Evolutionary conservation across 2,113 vertebrate species (phyloP).

Genomic region (Oncorhynchus tshawytscha): DNA sequence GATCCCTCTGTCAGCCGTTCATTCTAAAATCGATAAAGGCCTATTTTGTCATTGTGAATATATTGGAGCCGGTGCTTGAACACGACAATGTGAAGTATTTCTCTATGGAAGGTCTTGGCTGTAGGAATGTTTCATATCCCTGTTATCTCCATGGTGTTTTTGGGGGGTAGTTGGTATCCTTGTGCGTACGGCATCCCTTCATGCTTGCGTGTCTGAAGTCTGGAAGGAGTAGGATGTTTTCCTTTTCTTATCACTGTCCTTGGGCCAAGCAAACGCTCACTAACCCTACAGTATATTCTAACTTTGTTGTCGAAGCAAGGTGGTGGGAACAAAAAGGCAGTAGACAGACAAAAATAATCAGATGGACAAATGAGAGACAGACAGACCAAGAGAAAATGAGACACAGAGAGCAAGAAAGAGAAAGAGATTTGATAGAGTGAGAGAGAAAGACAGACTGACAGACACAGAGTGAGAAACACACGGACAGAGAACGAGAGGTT

Average conservation of each 20-base stretch:
- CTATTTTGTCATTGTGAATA: too few species aligned
- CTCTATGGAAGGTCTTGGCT: slow-evolving; percentile 53
- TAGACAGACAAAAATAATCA: not conserved
- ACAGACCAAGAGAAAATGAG: too few species aligned
- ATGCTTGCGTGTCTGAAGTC: slow-evolving; percentile 17
- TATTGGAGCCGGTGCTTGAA: too few species aligned
- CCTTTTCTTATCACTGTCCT: slow-evolving; percentile 63
- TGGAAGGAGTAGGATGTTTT: slow-evolving; percentile 60
- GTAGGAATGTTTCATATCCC: slow-evolving; percentile 68
- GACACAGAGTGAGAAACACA: slow-evolving; percentile 2
- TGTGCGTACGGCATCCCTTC: slow-evolving; percentile 54
- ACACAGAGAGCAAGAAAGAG: not conserved
- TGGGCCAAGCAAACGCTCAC: slow-evolving; percentile 55
- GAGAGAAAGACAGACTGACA: not conserved
- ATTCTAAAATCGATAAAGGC: too few species aligned
- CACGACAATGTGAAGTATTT: too few species aligned
- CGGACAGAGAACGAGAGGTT: slow-evolving; percentile 24
- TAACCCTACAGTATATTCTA: not conserved
- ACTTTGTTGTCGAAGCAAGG: slow-evolving; percentile 1
- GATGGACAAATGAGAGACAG: not conserved
- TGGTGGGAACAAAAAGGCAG: slow-evolving; percentile 8
- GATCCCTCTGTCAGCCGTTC: too few species aligned
- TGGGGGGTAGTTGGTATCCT: slow-evolving; percentile 66
- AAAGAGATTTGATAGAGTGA: slow-evolving; percentile 23
- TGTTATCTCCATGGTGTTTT: slow-evolving; percentile 70